Evolutionary conservation across 1,140 invertebrate genomes (phyloP).

Genomic region (Neotoxoptera formosana): DNA sequence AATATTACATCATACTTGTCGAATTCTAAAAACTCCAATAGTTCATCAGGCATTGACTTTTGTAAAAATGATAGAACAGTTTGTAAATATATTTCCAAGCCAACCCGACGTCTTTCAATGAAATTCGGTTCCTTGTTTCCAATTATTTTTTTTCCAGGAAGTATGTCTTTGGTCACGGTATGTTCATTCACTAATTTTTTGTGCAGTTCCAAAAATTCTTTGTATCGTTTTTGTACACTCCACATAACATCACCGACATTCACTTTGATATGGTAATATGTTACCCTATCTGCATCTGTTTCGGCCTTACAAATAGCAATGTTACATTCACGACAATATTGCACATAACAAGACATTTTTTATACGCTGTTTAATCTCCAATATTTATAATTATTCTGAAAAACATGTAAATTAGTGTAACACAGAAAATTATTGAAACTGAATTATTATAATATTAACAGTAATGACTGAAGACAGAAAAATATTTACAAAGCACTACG

Average conservation of each 20-base stretch:
- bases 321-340: slow-evolving; percentile 21
- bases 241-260: slow-evolving; percentile 76
- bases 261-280: slow-evolving; percentile 74
- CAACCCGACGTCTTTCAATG: slow-evolving; percentile 80
- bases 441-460: neutral
- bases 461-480: neutral
- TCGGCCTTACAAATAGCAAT: neutral
- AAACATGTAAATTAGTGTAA: neutral
- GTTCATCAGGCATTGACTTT: slow-evolving; percentile 75
- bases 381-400: neutral
- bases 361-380: no score
- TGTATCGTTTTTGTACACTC: slow-evolving; percentile 85
- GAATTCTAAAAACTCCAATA: slow-evolving; percentile 81
- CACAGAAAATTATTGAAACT: neutral
- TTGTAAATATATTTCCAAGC: slow-evolving; percentile 83
- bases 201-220: slow-evolving; percentile 87
- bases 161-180: slow-evolving; percentile 80
- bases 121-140: slow-evolving; percentile 82
- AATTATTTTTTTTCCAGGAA: slow-evolving; percentile 91
- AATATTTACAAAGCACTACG: neutral
- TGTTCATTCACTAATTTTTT: slow-evolving; percentile 80
- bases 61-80: slow-evolving; percentile 77
- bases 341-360: slow-evolving; percentile 42
- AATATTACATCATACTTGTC: slow-evolving; percentile 85
- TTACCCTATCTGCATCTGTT: slow-evolving; percentile 66